Conservation (phyloP, 2,888 invertebrate species). For the Gibbula magus region DNA sequence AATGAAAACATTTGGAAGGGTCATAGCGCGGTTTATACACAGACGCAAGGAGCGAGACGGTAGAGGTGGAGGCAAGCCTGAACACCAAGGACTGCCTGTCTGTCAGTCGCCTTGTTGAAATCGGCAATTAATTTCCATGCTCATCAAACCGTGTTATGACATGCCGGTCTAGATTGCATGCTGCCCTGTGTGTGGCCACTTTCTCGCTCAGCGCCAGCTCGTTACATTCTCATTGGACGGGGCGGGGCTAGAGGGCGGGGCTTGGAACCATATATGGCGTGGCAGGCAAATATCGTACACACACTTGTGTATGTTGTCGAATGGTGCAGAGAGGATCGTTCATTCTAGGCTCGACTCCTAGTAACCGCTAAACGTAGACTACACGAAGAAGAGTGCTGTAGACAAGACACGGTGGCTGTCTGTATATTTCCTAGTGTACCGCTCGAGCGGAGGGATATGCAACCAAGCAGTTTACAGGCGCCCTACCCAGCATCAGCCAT, state of each 20-base stretch:
- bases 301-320: constrained; percentile 26
- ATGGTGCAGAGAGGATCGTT: constrained; percentile 15
- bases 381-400: neutral
- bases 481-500: constrained; percentile 64
- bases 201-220: constrained; percentile 11
- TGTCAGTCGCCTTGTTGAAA: constrained; percentile 19
- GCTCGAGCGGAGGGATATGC: constrained; percentile 64
- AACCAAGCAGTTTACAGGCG: constrained; percentile 65
- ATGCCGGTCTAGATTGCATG: constrained; percentile 37
- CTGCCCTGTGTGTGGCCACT: constrained; percentile 40
- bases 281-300: constrained; percentile 26
- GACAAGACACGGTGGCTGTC: constrained; percentile 22
- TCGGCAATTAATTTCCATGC: constrained; percentile 58
- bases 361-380: constrained; percentile 14
- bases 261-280: constrained; percentile 39
- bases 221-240: constrained; percentile 39
- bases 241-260: constrained; percentile 41
- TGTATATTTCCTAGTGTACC: constrained; percentile 41
- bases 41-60: neutral
- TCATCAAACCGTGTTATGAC: constrained; percentile 44
- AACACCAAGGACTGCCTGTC: neutral
- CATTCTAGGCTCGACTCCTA: constrained; percentile 11
- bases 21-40: constrained; percentile 19
- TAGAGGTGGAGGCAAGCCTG: neutral
- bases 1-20: constrained; percentile 30